These are phyloP conservation scores for Chlorodrepanis virens DNA, from an alignment of 2,113 vertebrate species.

Conservation along the genomic window DNA sequence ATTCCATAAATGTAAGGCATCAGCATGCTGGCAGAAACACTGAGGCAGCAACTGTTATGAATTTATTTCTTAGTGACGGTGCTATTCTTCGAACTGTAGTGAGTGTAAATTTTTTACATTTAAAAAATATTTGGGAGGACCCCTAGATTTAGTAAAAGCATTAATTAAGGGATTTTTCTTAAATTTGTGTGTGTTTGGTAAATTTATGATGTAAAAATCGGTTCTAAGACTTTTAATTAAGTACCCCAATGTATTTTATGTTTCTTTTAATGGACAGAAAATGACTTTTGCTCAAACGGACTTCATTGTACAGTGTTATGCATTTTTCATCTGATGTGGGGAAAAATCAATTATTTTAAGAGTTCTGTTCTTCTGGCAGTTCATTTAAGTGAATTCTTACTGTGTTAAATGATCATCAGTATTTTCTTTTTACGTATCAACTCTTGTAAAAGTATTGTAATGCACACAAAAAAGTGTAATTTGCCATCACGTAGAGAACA, in stretches of 20 bases:
- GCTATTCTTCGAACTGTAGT: not conserved
- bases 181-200: slow-evolving; percentile 49
- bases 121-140: slow-evolving; percentile 18
- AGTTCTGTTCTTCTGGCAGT: slow-evolving; percentile 70
- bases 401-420: slow-evolving; percentile 71
- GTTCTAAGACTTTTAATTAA: slow-evolving; percentile 67
- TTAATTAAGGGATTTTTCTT: slow-evolving; percentile 32
- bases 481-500: slow-evolving; percentile 59
- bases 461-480: slow-evolving; percentile 58
- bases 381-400: slow-evolving; percentile 76
- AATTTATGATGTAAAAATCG: slow-evolving; percentile 61
- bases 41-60: slow-evolving; percentile 5
- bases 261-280: slow-evolving; percentile 75
- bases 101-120: not conserved
- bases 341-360: slow-evolving; percentile 79
- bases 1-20: slow-evolving; percentile 56
- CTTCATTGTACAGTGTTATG: slow-evolving; percentile 64
- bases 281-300: slow-evolving; percentile 73
- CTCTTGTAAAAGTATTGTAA: slow-evolving; percentile 67
- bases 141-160: not conserved
- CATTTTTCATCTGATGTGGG: slow-evolving; percentile 72
- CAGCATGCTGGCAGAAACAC: slow-evolving; percentile 27
- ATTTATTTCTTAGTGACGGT: not conserved
- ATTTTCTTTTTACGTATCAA: slow-evolving; percentile 72
- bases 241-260: slow-evolving; percentile 64